A percentile compares a stretch with the other conserved stretches of the same genome.
Evolutionary conservation across 2,113 vertebrate species (phyloP).

Genomic region (Elephantulus edwardii): DNA sequence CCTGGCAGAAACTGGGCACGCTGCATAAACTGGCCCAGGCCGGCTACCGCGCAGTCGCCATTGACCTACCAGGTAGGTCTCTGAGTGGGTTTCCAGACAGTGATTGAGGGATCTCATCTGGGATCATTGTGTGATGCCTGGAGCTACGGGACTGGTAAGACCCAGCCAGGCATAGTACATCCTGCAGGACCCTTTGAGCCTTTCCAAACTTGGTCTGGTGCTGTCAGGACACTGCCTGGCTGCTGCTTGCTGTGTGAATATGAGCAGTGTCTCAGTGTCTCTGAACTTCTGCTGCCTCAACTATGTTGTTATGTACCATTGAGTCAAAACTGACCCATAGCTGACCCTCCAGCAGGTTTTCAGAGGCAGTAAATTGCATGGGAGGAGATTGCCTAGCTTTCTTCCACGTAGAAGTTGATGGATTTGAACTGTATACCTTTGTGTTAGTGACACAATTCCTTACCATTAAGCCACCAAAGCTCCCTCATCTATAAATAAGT

Average conservation of each 20-base stretch:
- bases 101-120: background rate
- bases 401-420: too few species aligned
- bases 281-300: background rate
- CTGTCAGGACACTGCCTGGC: background rate
- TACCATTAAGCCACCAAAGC: too few species aligned
- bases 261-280: background rate
- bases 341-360: too few species aligned
- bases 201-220: background rate
- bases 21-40: conserved; percentile 88
- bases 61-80: conserved; percentile 94
- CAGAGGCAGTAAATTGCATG: too few species aligned
- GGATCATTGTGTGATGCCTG: background rate
- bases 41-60: conserved; percentile 90
- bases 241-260: background rate
- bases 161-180: background rate
- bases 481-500: too few species aligned
- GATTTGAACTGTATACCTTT: too few species aligned
- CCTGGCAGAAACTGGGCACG: conserved; percentile 91
- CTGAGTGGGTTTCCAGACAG: background rate
- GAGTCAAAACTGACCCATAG: too few species aligned
- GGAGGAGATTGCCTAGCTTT: too few species aligned
- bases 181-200: background rate
- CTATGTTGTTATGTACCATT: too few species aligned
- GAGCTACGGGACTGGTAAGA: background rate
- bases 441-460: too few species aligned